Base-by-base conservation (phyloP, 2,797 vertebrate genomes). In the Eulemur rubriventer region DNA sequence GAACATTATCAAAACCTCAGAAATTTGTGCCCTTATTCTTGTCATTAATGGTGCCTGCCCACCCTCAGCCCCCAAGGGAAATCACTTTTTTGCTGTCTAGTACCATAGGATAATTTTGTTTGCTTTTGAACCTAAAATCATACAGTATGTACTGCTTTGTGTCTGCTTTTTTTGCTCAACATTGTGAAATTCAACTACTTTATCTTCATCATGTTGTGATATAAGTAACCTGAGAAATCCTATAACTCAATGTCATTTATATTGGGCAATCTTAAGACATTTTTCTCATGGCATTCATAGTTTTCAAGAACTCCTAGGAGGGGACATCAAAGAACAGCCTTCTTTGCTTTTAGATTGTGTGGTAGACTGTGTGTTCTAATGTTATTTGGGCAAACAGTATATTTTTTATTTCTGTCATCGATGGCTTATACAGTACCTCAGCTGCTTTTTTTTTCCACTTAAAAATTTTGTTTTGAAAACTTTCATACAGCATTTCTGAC, bases 381-480 rank as follows among this genome's bases (percentile, higher is more conserved):
- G 41, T 28, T 80, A 10, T 8, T 88, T 96, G 72, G 18, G 61
- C 18, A 82, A 63, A 65, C 12, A 18, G 50, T 35, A 24, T 70
- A 13, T 52, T 79, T 94, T 69, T 38, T n/a, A 41, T 91, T 95
- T 91, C 7, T 88, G 43, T 90, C 35, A 35, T 43, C 76, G 55
- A 43, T 90, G 80, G 59, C 52, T 79, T 82, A 46, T 22, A 33
- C 43, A 46, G 69, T 81, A 65, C 55, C n/a, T 96, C 59, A 91
- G 43, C 69, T 69, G 26, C 65, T 72, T 69, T 75, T 18, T 63
- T 33, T 13, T 38, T 38, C 46, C 14, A 26, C 73, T 88, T 94
- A 79, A 91, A 91, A 75, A 14, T 75, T 95, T 90, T 95, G 70
- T 95, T 94, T 95, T 93, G 43, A 85, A 94, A 89, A 81, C 43